These are phyloP conservation scores for Monarcha castaneiventris DNA, from an alignment of 2,113 vertebrate genomes.

Conservation along the genomic window DNA sequence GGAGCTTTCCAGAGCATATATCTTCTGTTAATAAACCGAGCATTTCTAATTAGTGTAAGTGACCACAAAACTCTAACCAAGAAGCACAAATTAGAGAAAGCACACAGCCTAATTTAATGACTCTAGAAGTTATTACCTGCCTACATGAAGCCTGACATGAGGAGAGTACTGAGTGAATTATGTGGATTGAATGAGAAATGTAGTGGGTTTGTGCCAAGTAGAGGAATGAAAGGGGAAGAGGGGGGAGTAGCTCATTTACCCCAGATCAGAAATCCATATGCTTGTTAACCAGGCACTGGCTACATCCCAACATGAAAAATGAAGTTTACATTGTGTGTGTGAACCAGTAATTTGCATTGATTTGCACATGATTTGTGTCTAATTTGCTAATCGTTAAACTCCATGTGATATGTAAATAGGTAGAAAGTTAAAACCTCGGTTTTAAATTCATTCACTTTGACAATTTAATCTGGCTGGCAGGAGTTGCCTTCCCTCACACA, in stretches of 20 bases:
- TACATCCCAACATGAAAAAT: conserved; percentile 51
- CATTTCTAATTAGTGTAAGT: conserved; percentile 30
- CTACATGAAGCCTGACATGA: background rate
- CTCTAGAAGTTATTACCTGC: conserved; percentile 45
- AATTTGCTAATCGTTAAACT: conserved; percentile 52
- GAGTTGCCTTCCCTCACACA: background rate
- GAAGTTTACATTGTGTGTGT: conserved; percentile 46
- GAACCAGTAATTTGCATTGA: conserved; percentile 62
- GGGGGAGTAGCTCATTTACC: conserved; percentile 40
- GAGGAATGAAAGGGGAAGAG: background rate
- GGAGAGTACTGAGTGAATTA: conserved; percentile 29
- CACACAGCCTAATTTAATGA: conserved; percentile 51
- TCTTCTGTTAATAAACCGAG: conserved; percentile 2
- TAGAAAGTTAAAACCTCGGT: background rate
- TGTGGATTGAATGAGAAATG: conserved; percentile 16
- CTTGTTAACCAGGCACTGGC: conserved; percentile 48
- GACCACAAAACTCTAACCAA: conserved; percentile 37
- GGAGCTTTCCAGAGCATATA: background rate
- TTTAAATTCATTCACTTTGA: conserved; percentile 35
- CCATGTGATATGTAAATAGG: conserved; percentile 47
- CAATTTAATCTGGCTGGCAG: background rate
- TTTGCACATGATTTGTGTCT: conserved; percentile 66
- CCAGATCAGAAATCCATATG: conserved; percentile 59
- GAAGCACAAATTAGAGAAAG: conserved; percentile 43
- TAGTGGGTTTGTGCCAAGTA: background rate